Conservation (phyloP, 2,797 vertebrate genomes). For the Remorina albescens region DNA sequence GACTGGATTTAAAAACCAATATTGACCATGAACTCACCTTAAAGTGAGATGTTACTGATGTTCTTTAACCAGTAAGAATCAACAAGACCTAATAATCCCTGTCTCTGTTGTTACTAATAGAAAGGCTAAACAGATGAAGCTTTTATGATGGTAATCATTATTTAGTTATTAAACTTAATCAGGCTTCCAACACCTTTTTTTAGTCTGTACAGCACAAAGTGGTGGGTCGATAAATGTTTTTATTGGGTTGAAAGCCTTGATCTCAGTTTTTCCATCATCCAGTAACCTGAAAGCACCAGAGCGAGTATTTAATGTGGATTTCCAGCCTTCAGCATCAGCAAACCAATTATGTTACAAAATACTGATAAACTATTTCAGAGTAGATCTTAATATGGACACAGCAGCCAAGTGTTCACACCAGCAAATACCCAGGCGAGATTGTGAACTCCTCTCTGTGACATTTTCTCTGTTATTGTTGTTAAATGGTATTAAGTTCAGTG, state of each 20-base stretch:
- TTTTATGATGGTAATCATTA: neutral
- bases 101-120: neutral
- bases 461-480: accelerated
- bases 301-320: neutral
- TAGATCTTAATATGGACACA: slow-evolving; percentile 17
- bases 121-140: neutral
- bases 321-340: neutral
- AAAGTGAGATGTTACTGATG: neutral
- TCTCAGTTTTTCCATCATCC: neutral
- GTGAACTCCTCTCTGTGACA: neutral
- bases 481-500: accelerated
- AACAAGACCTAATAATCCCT: neutral
- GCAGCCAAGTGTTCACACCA: slow-evolving; percentile 45
- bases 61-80: neutral
- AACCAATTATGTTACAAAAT: too few relatives aligned
- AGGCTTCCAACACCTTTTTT: too few relatives aligned
- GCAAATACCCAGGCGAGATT: slow-evolving; percentile 60
- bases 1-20: neutral
- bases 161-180: too few relatives aligned
- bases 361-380: neutral
- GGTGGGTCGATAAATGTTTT: neutral
- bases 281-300: neutral
- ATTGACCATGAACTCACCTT: neutral
- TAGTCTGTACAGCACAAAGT: too few relatives aligned
- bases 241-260: neutral